These are phyloP conservation scores for Trachelus tabidus DNA, from an alignment of 2,888 invertebrate genomes.

Conservation along the genomic window DNA sequence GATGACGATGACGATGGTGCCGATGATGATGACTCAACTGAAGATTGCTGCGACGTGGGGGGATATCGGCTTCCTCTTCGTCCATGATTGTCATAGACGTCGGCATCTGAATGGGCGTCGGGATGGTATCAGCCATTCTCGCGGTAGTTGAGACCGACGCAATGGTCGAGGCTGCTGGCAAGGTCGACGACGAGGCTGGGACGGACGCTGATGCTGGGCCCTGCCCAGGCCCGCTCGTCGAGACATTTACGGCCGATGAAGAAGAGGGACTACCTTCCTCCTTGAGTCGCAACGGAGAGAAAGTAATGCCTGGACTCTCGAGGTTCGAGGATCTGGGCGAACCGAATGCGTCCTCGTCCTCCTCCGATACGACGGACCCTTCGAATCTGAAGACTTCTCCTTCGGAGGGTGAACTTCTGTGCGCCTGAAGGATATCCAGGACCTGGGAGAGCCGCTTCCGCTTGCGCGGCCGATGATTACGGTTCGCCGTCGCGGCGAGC, in stretches of 20 bases:
- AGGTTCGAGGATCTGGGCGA: slow-evolving; percentile 64
- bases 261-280: slow-evolving; percentile 51
- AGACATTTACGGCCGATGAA: slow-evolving; percentile 52
- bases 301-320: slow-evolving; percentile 70
- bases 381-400: slow-evolving; percentile 70
- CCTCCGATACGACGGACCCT: slow-evolving; percentile 53
- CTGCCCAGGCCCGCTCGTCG: slow-evolving; percentile 45
- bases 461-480: slow-evolving; percentile 76
- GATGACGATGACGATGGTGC: slow-evolving; percentile 49
- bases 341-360: slow-evolving; percentile 60
- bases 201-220: slow-evolving; percentile 47
- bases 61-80: no score
- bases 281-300: slow-evolving; percentile 70
- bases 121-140: no score
- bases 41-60: slow-evolving; percentile 2
- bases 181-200: slow-evolving; percentile 56
- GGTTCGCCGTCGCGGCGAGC: slow-evolving; percentile 72
- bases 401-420: slow-evolving; percentile 52
- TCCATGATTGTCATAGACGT: no score
- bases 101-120: no score
- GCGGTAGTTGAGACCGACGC: no score
- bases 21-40: slow-evolving; percentile 29
- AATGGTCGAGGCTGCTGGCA: slow-evolving; percentile 33
- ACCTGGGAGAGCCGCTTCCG: slow-evolving; percentile 84
- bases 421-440: slow-evolving; percentile 77